These are phyloP conservation scores for Chromobotia macracanthus DNA, from an alignment of 2,797 vertebrate species.

Conservation along the genomic window DNA sequence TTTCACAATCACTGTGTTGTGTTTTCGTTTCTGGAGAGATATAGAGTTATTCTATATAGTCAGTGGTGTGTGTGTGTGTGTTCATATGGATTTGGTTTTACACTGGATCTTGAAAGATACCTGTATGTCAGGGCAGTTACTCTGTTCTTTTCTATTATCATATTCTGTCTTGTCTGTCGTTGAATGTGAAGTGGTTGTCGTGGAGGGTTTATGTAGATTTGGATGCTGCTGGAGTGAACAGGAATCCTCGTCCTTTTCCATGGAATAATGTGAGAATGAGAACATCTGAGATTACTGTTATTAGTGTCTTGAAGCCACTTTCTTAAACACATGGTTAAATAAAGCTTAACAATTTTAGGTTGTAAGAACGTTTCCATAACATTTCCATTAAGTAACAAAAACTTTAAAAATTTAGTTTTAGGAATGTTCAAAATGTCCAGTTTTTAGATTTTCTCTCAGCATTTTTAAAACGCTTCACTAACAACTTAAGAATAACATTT, in stretches of 20 bases:
- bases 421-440: too few species aligned
- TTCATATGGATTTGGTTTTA: neutral
- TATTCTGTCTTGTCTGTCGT: constrained; percentile 16
- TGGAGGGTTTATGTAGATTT: constrained; percentile 30
- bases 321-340: neutral
- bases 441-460: too few species aligned
- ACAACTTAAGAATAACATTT: too few species aligned
- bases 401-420: too few species aligned
- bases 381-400: too few species aligned
- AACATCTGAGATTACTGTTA: constrained; percentile 2
- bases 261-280: neutral
- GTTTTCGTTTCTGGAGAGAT: neutral
- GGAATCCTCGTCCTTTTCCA: neutral
- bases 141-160: constrained; percentile 42
- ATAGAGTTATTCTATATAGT: neutral
- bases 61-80: neutral
- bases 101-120: constrained; percentile 22
- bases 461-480: too few species aligned
- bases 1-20: neutral
- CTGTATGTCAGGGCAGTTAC: constrained; percentile 33
- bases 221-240: neutral
- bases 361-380: too few species aligned
- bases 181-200: constrained; percentile 19
- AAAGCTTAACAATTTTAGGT: neutral
- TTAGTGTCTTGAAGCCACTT: neutral